Conservation (phyloP, 2,797 vertebrate species). For the Scomberomorus guttatus region DNA sequence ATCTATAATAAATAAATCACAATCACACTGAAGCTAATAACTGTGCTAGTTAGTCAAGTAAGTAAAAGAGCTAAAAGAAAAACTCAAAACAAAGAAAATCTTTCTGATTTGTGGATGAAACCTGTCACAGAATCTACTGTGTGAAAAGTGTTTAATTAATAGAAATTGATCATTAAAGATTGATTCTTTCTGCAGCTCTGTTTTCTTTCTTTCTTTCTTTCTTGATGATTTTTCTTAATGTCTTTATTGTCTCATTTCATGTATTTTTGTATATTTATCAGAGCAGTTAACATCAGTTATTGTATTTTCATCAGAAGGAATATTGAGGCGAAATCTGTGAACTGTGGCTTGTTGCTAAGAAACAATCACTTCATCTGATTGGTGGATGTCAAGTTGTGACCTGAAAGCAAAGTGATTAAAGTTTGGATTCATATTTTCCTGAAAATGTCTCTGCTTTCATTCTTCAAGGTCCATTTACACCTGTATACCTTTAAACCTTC, state of each 20-base stretch:
- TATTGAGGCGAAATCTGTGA: no score
- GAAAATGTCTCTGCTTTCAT: background rate
- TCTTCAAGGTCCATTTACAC: background rate
- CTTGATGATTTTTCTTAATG: background rate
- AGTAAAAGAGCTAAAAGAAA: no score
- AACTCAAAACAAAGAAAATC: no score
- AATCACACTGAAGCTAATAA: no score
- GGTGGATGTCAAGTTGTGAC: background rate
- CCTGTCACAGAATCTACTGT: no score
- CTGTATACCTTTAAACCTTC: background rate
- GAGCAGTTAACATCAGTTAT: background rate
- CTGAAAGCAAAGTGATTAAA: slow-evolving; percentile 26
- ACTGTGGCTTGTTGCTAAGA: slow-evolving; percentile 5
- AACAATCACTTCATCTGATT: background rate
- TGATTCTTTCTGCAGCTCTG: background rate
- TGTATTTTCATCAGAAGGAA: background rate
- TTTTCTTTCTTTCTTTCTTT: slow-evolving; percentile 4
- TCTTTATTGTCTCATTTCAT: background rate
- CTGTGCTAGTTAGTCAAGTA: no score
- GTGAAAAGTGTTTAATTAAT: no score
- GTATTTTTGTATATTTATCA: background rate
- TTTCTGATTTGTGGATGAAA: no score
- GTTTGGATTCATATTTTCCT: background rate
- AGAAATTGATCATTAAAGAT: no score
- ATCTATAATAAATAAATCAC: no score